These are phyloP conservation scores for Drosophila nigrodunni DNA, from an alignment of 1,140 invertebrate species.

Conservation along the genomic window DNA sequence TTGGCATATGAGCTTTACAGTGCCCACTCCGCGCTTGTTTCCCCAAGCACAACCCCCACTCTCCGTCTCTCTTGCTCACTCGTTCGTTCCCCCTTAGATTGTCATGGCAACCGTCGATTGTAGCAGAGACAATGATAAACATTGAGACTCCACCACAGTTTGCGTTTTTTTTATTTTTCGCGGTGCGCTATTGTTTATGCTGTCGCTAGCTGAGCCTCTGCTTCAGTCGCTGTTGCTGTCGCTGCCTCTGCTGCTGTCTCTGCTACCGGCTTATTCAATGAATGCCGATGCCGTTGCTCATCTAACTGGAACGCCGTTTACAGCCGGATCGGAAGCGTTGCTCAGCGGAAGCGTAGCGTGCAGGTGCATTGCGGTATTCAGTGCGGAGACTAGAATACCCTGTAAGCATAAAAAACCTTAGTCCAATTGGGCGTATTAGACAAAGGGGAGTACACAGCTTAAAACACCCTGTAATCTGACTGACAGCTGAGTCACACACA, in stretches of 20 bases:
- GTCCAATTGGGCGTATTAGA: background rate
- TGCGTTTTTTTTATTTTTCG: constrained; percentile 30
- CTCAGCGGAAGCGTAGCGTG: constrained; percentile 38
- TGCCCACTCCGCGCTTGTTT: background rate
- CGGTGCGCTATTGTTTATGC: constrained; percentile 59
- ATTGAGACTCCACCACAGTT: constrained; percentile 44
- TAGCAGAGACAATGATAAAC: constrained; percentile 55
- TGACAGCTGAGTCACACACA: no score
- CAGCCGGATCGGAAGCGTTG: constrained; percentile 43
- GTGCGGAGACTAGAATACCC: constrained; percentile 6
- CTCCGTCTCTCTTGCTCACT: background rate
- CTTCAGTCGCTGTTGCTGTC: constrained; percentile 8
- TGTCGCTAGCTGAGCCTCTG: constrained; percentile 15
- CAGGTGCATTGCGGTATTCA: constrained; percentile 30
- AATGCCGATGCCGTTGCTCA: constrained; percentile 65
- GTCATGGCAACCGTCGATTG: constrained; percentile 59
- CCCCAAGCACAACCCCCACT: background rate
- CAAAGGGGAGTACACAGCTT: background rate
- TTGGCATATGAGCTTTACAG: constrained; percentile 21
- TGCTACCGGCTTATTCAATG: constrained; percentile 33
- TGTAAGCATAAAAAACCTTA: background rate
- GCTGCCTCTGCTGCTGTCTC: background rate
- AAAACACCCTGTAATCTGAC: no score
- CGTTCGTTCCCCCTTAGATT: constrained; percentile 33
- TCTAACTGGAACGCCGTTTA: constrained; percentile 70